These are phyloP conservation scores for Phylloscopus collybita DNA, from an alignment of 2,797 vertebrate species.

Conservation along the genomic window DNA sequence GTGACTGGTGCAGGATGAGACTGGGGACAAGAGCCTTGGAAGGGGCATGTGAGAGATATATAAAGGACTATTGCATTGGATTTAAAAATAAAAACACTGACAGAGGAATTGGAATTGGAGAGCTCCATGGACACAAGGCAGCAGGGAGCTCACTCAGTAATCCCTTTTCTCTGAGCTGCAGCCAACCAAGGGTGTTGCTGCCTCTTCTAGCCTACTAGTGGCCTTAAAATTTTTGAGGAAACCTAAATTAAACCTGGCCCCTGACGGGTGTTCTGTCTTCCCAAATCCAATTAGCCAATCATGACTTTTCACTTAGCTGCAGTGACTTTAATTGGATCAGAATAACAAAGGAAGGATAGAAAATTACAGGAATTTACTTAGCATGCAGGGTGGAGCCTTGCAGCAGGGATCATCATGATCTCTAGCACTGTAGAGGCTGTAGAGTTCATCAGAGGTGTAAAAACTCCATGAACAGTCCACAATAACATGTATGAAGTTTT, in stretches of 20 bases:
- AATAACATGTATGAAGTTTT: not conserved
- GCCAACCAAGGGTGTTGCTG: not conserved
- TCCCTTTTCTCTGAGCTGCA: not conserved
- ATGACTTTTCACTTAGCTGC: constrained; percentile 47
- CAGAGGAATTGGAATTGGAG: not conserved
- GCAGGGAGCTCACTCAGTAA: constrained; percentile 31
- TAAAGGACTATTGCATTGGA: not conserved
- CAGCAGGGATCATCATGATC: not conserved
- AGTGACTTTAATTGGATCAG: constrained; percentile 51
- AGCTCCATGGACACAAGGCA: not conserved
- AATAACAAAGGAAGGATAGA: constrained; percentile 49
- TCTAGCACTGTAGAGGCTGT: not conserved
- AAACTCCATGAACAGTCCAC: not conserved
- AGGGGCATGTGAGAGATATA: not conserved
- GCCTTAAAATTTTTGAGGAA: constrained; percentile 44
- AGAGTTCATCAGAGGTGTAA: not conserved
- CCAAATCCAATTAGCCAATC: constrained; percentile 64
- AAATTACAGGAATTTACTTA: constrained; percentile 33
- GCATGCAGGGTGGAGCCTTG: not conserved
- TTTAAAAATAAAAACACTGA: not conserved
- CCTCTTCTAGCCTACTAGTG: not conserved
- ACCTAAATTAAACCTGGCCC: constrained; percentile 49
- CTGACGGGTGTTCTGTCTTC: constrained; percentile 35
- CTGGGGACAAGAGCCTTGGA: not conserved
- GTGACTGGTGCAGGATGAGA: not conserved